These are phyloP conservation scores for Drosophila neotestacea DNA, from an alignment of 2,888 invertebrate species.

Conservation along the genomic window DNA sequence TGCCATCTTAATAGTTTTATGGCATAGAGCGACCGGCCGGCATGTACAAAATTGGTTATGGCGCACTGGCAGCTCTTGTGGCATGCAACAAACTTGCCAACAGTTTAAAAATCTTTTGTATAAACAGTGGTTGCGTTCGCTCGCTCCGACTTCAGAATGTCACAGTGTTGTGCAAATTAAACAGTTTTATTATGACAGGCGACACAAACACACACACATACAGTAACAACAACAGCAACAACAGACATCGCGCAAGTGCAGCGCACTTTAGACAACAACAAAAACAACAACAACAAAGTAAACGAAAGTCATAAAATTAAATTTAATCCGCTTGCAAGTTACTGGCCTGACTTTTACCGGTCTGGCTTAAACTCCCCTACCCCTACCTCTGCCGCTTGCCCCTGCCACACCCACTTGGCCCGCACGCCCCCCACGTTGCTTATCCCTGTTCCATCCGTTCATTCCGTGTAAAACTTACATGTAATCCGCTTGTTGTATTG, in stretches of 20 bases:
- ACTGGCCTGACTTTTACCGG: constrained; percentile 37
- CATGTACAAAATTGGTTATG: constrained; percentile 55
- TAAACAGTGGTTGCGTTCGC: constrained; percentile 14
- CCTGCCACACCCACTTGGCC: constrained; percentile 60
- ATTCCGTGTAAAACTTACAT: constrained; percentile 39
- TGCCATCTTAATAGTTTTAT: constrained; percentile 57
- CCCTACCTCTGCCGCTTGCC: constrained; percentile 65
- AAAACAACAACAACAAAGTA: constrained; percentile 48
- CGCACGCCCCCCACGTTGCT: constrained; percentile 14
- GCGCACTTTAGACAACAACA: constrained; percentile 44
- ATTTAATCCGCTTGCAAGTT: constrained; percentile 74
- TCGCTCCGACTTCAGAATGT: constrained; percentile 54
- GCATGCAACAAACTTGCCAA: constrained; percentile 64
- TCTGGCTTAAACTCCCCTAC: constrained; percentile 41
- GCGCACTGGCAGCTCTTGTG: constrained; percentile 38
- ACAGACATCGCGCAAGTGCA: constrained; percentile 52
- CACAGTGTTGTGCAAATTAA: constrained; percentile 60
- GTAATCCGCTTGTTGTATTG: constrained; percentile 66
- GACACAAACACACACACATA: constrained; percentile 12
- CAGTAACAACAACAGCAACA: constrained; percentile 31
- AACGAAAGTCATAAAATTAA: constrained; percentile 72
- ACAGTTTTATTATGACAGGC: constrained; percentile 74
- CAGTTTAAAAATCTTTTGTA: constrained; percentile 13
- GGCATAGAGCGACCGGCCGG: constrained; percentile 66
- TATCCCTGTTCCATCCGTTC: not conserved